Evolutionary conservation across 2,113 vertebrate species (phyloP), one percentile per base, ranked within the genome.

Genomic region (Anas platyrhynchos): DNA sequence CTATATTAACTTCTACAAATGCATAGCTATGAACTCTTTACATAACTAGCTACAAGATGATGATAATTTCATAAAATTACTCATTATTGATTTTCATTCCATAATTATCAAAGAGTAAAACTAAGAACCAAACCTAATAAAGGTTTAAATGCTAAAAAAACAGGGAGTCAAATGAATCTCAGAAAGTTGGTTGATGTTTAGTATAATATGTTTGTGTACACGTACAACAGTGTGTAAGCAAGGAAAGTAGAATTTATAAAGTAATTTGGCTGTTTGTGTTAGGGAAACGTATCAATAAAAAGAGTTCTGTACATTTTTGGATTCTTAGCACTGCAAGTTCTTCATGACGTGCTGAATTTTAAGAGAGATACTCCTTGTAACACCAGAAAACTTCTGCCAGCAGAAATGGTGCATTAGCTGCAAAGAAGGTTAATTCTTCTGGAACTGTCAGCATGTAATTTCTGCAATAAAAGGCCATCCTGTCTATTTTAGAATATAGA

Each of bases 71-170:
- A 79, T 62, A 58, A 89, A 88, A 80, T 92, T 77, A 86, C 36
- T 88, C 32, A 32, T 58, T 86, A 74, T 82, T 67, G 21, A 50
- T 67, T 85, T 93, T 81, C 83, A 88, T 93, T 67, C 83, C 32
- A 48, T 72, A 48, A 90, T 86, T 83, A 68, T 68, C 83, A 67
- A 74, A 89, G 27, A 4, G 0, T 38, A 81, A 94, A 82, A 61
- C 23, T 73, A 69, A 77, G 83, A 96, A 78, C 7, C 29, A 75
- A 85, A 75, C 6, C 21, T 61, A 88, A 76, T 58, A 81, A 80
- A 86, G 32, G 15, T 71, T 78, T 77, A 93, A 93, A 78, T 65
- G 32, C 46, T 78, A 74, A 82, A 86, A 75, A 89, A 88, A 68
- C 48, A 89, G 15, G 23, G 55, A 75, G 38, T 86, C 69, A 80